Percentiles rank a stretch among this genome's conserved stretches.
These are phyloP conservation scores for Oophaga pumilio DNA, from an alignment of 2,113 vertebrate species.

Conservation along the genomic window DNA sequence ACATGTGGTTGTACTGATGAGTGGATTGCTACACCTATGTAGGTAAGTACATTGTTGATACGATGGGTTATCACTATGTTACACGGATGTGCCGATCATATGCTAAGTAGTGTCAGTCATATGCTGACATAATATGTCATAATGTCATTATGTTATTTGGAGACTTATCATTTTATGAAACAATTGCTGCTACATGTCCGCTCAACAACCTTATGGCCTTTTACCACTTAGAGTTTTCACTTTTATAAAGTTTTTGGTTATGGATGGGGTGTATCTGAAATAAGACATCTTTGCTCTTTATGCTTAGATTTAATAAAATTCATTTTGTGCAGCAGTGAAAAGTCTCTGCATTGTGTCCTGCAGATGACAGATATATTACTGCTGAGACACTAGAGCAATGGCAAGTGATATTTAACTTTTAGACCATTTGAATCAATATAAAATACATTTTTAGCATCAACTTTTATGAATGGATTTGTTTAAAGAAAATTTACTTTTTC, in stretches of 20 bases:
- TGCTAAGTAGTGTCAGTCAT: neutral
- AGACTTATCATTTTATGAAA: neutral
- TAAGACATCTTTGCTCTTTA: constrained; percentile 31
- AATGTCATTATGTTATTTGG: too few species aligned
- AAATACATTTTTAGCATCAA: constrained; percentile 35
- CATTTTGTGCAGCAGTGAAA: constrained; percentile 31
- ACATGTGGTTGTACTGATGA: too few species aligned
- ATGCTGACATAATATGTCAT: too few species aligned
- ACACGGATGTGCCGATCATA: too few species aligned
- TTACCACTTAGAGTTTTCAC: neutral
- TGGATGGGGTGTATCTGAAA: constrained; percentile 27
- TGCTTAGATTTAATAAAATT: constrained; percentile 38
- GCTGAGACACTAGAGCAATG: constrained; percentile 25
- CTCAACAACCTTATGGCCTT: neutral
- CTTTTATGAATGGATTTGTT: neutral
- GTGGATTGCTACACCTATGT: too few species aligned
- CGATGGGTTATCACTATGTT: too few species aligned
- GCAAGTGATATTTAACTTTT: constrained; percentile 36
- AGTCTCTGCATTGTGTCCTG: constrained; percentile 8
- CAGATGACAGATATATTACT: constrained; percentile 43
- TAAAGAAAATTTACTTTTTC: neutral
- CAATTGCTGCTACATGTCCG: neutral
- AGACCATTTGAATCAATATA: constrained; percentile 39
- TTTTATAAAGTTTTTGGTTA: constrained; percentile 12
- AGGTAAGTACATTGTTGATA: too few species aligned